Conservation (phyloP, 2,113 vertebrate genomes). For the Carettochelys insculpta region DNA sequence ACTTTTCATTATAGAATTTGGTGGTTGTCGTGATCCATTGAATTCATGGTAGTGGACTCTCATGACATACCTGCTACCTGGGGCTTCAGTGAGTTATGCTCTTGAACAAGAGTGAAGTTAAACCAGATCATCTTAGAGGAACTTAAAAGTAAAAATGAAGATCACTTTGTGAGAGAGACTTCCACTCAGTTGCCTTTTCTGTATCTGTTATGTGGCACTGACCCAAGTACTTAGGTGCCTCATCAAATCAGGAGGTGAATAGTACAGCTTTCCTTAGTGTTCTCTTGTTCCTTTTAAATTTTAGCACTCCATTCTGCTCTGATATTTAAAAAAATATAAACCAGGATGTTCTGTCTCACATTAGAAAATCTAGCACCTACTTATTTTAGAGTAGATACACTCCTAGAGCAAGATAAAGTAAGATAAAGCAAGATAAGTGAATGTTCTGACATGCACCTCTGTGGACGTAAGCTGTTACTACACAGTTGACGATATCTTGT, state of each 20-base stretch:
- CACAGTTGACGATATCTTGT: slow-evolving; percentile 43
- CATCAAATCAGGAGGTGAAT: background rate
- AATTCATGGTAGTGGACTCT: background rate
- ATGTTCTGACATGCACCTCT: background rate
- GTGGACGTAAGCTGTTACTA: slow-evolving; percentile 23
- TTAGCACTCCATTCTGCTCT: background rate
- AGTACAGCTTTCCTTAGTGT: slow-evolving; percentile 28
- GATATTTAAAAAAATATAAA: background rate
- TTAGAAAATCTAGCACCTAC: background rate
- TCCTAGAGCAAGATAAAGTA: too few species aligned
- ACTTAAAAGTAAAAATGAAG: background rate
- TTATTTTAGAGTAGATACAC: rapidly evolving
- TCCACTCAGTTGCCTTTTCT: background rate
- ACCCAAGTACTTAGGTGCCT: background rate
- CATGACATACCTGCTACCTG: background rate
- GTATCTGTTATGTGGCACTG: background rate
- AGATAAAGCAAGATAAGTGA: background rate
- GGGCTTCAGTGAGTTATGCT: background rate
- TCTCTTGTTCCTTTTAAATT: background rate
- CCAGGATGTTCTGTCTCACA: background rate
- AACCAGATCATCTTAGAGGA: background rate
- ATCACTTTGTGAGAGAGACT: background rate
- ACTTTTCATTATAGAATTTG: background rate
- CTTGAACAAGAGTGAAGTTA: background rate
- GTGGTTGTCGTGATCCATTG: background rate